phyloP scores from a whole-genome alignment of 2,888 invertebrate species.

The Mimas tiliae region DNA sequence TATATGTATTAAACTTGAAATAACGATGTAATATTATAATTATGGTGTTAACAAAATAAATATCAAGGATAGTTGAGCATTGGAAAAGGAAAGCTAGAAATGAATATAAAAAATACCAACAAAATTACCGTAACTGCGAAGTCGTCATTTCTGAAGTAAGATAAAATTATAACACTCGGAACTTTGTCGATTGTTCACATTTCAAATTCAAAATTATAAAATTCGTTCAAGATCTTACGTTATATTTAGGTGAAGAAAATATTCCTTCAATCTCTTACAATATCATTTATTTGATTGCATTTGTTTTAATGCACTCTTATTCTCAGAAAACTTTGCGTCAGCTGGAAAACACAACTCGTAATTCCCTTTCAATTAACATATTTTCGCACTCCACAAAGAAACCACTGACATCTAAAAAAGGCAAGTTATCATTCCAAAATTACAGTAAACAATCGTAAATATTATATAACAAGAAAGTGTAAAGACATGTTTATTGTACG shows the following conservation, averaged over 20 bases:
- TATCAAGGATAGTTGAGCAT: no score
- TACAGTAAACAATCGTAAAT: slow-evolving; percentile 25
- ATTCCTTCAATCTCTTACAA: not conserved
- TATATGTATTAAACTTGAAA: no score
- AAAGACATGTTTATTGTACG: slow-evolving; percentile 27
- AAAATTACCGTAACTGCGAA: no score
- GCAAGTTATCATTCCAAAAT: slow-evolving; percentile 16
- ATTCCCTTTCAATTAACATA: slow-evolving; percentile 14
- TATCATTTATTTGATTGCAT: slow-evolving; percentile 12
- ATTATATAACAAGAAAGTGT: slow-evolving; percentile 18
- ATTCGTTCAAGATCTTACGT: not conserved
- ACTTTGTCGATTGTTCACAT: not conserved
- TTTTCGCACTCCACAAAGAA: slow-evolving; percentile 22
- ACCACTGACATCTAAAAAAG: slow-evolving; percentile 19
- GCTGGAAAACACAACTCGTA: not conserved
- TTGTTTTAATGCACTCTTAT: slow-evolving; percentile 18
- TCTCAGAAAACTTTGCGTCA: slow-evolving; percentile 16
- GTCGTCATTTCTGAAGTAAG: no score
- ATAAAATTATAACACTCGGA: not conserved
- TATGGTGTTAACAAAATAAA: no score
- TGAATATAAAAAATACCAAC: no score
- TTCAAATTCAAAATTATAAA: not conserved
- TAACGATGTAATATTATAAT: not conserved
- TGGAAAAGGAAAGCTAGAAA: no score
- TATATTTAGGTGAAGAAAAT: not conserved